These are phyloP conservation scores for Gymnopithys bicolor DNA, from an alignment of 2,797 vertebrate species.

Conservation along the genomic window DNA sequence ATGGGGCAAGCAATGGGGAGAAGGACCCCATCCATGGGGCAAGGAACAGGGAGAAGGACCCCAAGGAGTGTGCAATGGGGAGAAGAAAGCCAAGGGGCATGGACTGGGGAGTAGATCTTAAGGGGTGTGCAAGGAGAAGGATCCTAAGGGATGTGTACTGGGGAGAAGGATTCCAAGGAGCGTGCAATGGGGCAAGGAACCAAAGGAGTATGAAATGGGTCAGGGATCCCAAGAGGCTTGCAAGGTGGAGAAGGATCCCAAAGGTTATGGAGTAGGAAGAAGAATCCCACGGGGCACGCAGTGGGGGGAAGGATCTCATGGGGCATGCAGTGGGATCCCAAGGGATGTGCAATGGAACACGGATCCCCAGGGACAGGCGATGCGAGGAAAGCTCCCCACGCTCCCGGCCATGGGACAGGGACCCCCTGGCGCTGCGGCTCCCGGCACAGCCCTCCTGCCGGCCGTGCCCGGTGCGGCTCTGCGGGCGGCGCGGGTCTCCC, in stretches of 20 bases:
- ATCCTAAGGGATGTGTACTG: neutral
- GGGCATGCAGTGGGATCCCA: neutral
- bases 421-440: neutral
- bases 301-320: neutral
- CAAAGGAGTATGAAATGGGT: neutral
- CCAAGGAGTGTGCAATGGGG: neutral
- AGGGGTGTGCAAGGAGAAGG: neutral
- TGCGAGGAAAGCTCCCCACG: neutral
- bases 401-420: neutral
- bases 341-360: neutral
- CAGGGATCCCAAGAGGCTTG: neutral
- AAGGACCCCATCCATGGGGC: neutral
- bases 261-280: fast-evolving
- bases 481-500: conserved; percentile 29
- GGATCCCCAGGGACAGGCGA: fast-evolving
- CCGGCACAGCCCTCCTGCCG: neutral
- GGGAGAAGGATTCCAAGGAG: neutral
- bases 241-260: neutral
- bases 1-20: neutral
- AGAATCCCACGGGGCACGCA: neutral
- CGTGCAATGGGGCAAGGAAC: too few relatives aligned
- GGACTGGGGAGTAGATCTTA: neutral
- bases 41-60: neutral
- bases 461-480: neutral
- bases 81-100: too few relatives aligned